Percentiles rank a stretch among this genome's conserved stretches.
Conservation (phyloP, 2,113 vertebrate genomes). For the Merops nubicus region DNA sequence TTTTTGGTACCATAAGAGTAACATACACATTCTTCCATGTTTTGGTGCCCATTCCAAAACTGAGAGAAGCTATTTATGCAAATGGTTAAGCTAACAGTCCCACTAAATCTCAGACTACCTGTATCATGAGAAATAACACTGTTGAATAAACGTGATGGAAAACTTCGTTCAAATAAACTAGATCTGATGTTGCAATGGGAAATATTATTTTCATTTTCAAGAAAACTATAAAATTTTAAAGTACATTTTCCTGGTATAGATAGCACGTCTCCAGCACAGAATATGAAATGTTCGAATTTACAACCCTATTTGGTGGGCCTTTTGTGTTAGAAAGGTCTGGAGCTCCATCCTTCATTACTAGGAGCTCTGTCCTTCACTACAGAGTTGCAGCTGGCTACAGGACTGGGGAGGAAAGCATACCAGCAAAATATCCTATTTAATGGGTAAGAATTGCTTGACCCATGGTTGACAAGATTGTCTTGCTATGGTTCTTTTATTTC, state of each 20-base stretch:
- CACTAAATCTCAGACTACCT: background rate
- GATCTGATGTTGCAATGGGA: background rate
- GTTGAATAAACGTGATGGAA: background rate
- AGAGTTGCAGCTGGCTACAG: background rate
- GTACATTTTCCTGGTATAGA: background rate
- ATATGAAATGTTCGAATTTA: background rate
- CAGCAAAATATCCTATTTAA: background rate
- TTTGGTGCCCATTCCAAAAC: background rate
- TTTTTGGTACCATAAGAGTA: background rate
- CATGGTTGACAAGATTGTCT: background rate
- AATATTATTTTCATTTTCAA: background rate
- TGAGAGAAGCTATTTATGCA: background rate
- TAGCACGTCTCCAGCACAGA: background rate
- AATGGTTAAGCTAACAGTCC: background rate
- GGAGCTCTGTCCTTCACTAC: background rate
- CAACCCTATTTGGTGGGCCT: background rate
- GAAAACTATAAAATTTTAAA: background rate
- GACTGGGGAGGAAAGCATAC: background rate
- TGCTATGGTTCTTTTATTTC: background rate
- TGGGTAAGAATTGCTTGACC: background rate
- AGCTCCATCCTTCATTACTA: background rate
- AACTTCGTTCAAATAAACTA: background rate
- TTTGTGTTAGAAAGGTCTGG: background rate
- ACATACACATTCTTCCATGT: background rate
- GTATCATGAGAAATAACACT: background rate